These are phyloP conservation scores for Stenchaetothrips biformis DNA, from an alignment of 2,888 invertebrate species.

Conservation along the genomic window DNA sequence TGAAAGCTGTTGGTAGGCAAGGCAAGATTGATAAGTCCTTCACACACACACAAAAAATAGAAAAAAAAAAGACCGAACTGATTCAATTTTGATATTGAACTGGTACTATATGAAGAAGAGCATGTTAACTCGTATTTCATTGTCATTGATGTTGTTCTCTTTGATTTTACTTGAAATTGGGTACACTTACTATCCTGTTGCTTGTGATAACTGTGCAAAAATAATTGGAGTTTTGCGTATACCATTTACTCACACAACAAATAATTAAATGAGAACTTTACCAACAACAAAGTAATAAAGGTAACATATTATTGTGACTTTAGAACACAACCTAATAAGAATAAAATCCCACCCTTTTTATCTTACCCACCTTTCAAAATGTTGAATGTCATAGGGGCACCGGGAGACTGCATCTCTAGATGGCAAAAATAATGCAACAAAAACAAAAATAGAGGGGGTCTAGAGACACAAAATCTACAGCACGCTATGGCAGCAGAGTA, in stretches of 20 bases:
- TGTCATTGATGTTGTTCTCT: neutral
- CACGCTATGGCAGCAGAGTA: constrained; percentile 49
- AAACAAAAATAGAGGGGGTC: constrained; percentile 51
- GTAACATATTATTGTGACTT: neutral
- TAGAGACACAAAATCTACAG: constrained; percentile 23
- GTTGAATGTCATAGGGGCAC: constrained; percentile 79
- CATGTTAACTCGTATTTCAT: neutral
- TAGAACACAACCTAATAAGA: constrained; percentile 21
- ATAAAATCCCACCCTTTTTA: constrained; percentile 24
- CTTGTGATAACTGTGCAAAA: no score
- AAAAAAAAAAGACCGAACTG: neutral
- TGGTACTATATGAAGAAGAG: no score
- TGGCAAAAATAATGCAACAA: constrained; percentile 52
- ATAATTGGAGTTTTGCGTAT: no score
- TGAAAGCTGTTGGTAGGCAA: no score
- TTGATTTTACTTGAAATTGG: no score
- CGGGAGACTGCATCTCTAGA: constrained; percentile 74
- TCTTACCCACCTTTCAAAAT: constrained; percentile 69
- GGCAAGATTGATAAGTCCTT: neutral
- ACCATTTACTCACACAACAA: no score
- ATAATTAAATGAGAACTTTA: neutral
- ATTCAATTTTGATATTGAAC: neutral
- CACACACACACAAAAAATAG: neutral
- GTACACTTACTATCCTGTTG: no score
- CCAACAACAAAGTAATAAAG: neutral